These are phyloP conservation scores for Trachelus tabidus DNA, from an alignment of 2,888 invertebrate genomes.

Conservation along the genomic window DNA sequence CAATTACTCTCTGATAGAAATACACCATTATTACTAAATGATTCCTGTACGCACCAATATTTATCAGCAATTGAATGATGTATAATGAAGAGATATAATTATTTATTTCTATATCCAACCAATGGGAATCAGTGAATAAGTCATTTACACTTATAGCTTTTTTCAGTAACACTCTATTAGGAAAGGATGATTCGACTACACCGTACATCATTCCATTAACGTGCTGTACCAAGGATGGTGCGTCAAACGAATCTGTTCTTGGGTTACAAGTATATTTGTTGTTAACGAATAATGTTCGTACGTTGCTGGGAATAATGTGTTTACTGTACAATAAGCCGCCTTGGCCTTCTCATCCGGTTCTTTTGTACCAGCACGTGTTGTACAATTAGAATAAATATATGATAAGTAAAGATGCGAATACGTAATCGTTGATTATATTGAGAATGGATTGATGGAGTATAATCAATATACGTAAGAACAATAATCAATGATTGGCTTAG, in stretches of 20 bases:
- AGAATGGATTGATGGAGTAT: not conserved
- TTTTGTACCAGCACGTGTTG: not conserved
- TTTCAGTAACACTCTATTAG: not conserved
- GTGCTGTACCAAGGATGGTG: not conserved
- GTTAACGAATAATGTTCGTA: not conserved
- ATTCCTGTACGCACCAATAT: not conserved
- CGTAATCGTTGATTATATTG: not conserved
- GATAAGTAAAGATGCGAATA: not conserved
- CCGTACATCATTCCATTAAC: not conserved
- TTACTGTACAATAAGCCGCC: not conserved
- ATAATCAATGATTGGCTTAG: not conserved
- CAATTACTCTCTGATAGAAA: conserved; percentile 10
- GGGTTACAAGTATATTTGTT: not conserved
- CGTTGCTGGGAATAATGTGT: not conserved
- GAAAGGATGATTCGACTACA: not conserved
- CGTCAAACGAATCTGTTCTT: not conserved
- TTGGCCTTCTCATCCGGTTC: not conserved
- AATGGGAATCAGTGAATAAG: not conserved
- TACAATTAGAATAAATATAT: not conserved
- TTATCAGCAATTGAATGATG: not conserved
- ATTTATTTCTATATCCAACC: not conserved
- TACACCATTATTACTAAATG: conserved; percentile 8
- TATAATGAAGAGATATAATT: not conserved
- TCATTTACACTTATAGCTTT: not conserved
- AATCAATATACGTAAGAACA: not conserved